phyloP scores from a whole-genome alignment of 2,113 vertebrate genomes.

The Phasianus colchicus region DNA sequence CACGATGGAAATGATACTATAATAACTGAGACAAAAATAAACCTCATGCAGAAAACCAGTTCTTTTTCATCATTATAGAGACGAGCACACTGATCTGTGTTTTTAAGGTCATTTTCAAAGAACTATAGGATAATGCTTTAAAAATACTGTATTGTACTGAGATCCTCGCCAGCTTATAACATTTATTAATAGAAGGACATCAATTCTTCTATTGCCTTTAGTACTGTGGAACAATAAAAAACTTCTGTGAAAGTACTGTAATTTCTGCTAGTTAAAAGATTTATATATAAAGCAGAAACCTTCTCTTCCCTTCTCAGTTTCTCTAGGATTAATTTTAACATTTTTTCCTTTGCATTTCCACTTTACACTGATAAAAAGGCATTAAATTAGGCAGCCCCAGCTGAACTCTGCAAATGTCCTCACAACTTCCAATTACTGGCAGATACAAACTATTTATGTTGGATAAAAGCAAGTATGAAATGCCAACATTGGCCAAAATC shows the following conservation, averaged over 20 bases:
- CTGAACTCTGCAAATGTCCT: not conserved
- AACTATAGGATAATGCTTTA: not conserved
- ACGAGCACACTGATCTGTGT: not conserved
- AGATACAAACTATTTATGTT: not conserved
- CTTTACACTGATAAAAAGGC: not conserved
- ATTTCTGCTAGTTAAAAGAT: not conserved
- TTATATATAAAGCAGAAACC: not conserved
- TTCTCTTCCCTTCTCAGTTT: not conserved
- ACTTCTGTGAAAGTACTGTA: not conserved
- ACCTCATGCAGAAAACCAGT: not conserved
- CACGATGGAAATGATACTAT: not conserved
- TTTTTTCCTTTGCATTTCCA: not conserved
- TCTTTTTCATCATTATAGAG: not conserved
- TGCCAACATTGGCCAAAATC: not conserved
- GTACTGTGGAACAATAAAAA: not conserved
- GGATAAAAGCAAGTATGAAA: not conserved
- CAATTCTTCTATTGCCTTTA: not conserved
- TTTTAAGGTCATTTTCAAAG: not conserved
- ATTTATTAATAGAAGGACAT: not conserved
- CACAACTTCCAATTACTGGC: not conserved
- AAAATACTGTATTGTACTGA: not conserved
- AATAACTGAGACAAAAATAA: not conserved
- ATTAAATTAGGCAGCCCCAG: not conserved
- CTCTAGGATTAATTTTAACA: not conserved
- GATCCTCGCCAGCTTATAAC: not conserved